Percentiles rank a stretch among this genome's conserved stretches.
Conservation (phyloP, 2,888 invertebrate genomes). For the Craniophora ligustri region DNA sequence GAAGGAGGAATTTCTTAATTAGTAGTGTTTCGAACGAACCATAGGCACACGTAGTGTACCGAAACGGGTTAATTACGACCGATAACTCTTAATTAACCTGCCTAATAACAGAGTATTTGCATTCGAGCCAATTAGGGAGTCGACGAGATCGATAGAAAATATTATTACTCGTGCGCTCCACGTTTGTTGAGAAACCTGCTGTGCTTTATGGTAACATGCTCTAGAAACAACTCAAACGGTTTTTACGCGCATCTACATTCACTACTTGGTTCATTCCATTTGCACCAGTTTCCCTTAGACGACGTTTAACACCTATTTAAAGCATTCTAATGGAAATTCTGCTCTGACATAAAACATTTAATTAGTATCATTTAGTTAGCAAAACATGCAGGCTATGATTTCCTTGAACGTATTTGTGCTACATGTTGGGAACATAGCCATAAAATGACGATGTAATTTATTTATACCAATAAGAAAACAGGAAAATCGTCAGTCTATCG, state of each 20-base stretch:
- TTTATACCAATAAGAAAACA: constrained; percentile 5
- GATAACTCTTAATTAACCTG: constrained; percentile 88
- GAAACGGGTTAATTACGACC: constrained; percentile 85
- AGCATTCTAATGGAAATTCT: constrained; percentile 31
- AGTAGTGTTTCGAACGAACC: constrained; percentile 81
- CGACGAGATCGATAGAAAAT: constrained; percentile 72
- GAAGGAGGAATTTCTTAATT: constrained; percentile 87
- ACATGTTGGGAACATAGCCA: not conserved
- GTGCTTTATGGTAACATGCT: constrained; percentile 35
- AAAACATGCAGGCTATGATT: not conserved
- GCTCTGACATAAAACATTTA: constrained; percentile 2
- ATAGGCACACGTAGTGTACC: constrained; percentile 83
- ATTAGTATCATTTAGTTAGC: constrained; percentile 2
- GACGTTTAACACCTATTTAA: constrained; percentile 22
- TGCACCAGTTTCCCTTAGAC: constrained; percentile 22
- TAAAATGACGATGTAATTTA: not conserved
- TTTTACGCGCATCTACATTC: constrained; percentile 31
- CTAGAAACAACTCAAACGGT: constrained; percentile 36
- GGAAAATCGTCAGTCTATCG: constrained; percentile 1
- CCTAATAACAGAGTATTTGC: constrained; percentile 87
- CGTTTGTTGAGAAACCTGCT: constrained; percentile 37
- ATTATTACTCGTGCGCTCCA: constrained; percentile 58
- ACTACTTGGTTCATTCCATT: constrained; percentile 6
- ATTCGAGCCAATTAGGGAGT: constrained; percentile 81
- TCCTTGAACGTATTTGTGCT: not conserved